Base-by-base conservation (phyloP, 23 tunicate species). In the Corella eumyota region DNA sequence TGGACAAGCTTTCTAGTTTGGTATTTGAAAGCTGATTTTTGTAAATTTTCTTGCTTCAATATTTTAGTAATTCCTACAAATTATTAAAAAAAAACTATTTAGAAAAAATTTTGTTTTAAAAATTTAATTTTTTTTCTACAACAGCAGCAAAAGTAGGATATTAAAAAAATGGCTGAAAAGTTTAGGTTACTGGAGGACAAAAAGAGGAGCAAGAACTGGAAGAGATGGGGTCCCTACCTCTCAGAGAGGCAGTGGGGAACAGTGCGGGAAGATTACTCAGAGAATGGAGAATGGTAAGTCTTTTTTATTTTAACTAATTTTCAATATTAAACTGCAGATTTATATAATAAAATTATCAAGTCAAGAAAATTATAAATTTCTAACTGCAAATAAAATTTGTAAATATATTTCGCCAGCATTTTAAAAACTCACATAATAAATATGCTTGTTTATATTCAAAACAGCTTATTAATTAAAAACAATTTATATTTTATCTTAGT, bases 191-290 rank as follows among this genome's bases (percentile, higher is more conserved):
- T 59, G 28, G 95, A 86, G 30, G 95, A 86, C 52, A 66, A 65
- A 33, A 67, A 70, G 45, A 76, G 95, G 47, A 71, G 33, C 17
- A 73, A 69, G 32, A 86, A 86, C 66, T 86, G 95, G 95, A 77
- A 86, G 59, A 64, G 95, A 3, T 86, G 95, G 95, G 95, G 95
- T 0, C 95, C 95, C 1, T 86, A 86, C 30, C 50, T 86, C 28
- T 77, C 85, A 6, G 95, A 86, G 45, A 34, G 95, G 25, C 95
- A 86, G 59, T 86, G 95, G 95, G 95, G 95, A 31, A 86, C 95
- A 24, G 95, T 86, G 24, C 34, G 95, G 34, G 95, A 86, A 55
- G 95, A 86, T 61, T 86, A 86, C 31, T 86, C 95, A 20, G 70
- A 68, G 34, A 85, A 86, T 65, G 95, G 95, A 36, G 77, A 66